Conservation (phyloP, 2,888 invertebrate species). For the Lepidochitona cinerea region DNA sequence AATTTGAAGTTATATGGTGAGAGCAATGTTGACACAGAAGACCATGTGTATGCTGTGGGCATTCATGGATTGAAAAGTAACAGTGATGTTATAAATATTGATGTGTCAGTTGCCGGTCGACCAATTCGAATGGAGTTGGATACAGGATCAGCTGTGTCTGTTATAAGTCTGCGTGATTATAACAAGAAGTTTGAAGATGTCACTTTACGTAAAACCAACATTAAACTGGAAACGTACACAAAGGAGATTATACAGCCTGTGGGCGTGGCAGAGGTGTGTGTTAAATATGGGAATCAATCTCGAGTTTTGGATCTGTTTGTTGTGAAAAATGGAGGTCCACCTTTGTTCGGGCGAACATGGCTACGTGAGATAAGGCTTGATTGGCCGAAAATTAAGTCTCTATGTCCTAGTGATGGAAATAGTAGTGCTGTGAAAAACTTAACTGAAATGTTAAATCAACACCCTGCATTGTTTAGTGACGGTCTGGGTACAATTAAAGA, state of each 20-base stretch:
- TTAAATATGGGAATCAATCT: not conserved
- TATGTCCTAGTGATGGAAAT: too few relatives aligned
- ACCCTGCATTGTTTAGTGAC: too few relatives aligned
- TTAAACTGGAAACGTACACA: constrained; percentile 1
- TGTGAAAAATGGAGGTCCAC: too few relatives aligned
- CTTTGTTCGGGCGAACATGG: too few relatives aligned
- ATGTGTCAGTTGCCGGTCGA: constrained; percentile 18
- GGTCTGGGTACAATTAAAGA: too few relatives aligned
- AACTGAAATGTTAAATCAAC: too few relatives aligned
- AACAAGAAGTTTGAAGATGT: not conserved
- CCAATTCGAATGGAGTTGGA: constrained; percentile 31
- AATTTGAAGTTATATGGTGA: not conserved
- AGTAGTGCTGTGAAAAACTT: too few relatives aligned
- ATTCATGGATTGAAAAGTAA: not conserved
- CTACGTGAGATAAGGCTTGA: too few relatives aligned
- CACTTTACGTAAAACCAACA: not conserved
- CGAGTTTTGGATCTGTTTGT: too few relatives aligned
- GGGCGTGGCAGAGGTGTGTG: not conserved
- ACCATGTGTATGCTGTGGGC: not conserved
- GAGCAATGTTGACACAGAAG: not conserved
- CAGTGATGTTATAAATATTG: not conserved
- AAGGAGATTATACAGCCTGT: not conserved
- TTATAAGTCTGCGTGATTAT: not conserved
- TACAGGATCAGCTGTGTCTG: constrained; percentile 5
- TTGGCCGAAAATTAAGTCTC: too few relatives aligned